Evolutionary conservation across 2,888 invertebrate genomes (phyloP).

Genomic region (Dugesia japonica): DNA sequence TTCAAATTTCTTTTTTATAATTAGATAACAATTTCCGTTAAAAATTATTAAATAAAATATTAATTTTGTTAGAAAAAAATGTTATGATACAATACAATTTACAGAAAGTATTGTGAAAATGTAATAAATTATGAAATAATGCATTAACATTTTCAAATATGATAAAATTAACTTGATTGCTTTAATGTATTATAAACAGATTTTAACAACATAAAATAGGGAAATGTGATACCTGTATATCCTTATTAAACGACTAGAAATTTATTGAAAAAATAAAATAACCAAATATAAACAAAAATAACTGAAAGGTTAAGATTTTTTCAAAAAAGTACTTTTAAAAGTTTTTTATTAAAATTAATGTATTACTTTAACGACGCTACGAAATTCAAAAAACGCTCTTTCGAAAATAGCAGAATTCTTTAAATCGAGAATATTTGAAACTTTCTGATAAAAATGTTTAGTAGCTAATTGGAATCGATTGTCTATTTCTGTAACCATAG

Average conservation of each 20-base stretch:
- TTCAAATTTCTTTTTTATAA: no score
- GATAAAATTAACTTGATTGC: not conserved
- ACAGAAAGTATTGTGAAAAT: no score
- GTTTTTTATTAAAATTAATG: not conserved
- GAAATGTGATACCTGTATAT: not conserved
- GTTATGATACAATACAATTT: no score
- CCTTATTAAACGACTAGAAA: not conserved
- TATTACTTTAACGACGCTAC: conserved; percentile 45
- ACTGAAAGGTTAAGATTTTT: not conserved
- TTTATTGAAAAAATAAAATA: not conserved
- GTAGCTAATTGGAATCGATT: conserved; percentile 42
- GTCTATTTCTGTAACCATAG: conserved; percentile 46
- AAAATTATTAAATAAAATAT: no score
- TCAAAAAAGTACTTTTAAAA: not conserved
- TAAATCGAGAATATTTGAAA: conserved; percentile 44
- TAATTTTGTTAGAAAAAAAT: no score
- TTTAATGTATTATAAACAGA: not conserved
- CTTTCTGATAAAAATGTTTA: conserved; percentile 42
- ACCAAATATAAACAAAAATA: no score
- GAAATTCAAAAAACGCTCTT: conserved; percentile 44
- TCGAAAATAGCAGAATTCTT: conserved; percentile 46
- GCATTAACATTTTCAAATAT: no score
- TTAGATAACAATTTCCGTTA: no score
- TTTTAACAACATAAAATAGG: not conserved
- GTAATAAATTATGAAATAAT: no score